These are phyloP conservation scores for Antheraea assamensis DNA, from an alignment of 2,888 invertebrate species.

Conservation along the genomic window DNA sequence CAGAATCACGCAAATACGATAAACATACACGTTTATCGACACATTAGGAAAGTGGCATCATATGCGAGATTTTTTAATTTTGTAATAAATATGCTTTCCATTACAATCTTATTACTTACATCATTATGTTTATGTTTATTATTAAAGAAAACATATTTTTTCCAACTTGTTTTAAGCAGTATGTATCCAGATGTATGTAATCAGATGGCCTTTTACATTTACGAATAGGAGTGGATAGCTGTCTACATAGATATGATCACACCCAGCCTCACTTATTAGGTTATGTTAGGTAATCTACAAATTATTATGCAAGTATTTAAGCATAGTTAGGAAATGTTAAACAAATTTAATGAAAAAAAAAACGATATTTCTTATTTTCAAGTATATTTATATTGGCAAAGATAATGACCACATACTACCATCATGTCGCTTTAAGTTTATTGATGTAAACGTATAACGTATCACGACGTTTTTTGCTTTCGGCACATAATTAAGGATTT, in stretches of 20 bases:
- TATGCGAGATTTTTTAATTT: neutral
- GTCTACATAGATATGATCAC: conserved; percentile 20
- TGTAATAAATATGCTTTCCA: neutral
- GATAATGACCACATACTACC: neutral
- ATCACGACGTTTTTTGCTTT: neutral
- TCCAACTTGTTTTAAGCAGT: conserved; percentile 3
- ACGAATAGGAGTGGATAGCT: conserved; percentile 17
- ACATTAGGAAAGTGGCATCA: neutral
- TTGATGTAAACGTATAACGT: too few relatives aligned
- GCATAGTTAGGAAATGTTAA: neutral
- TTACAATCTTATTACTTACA: neutral
- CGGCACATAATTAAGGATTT: neutral
- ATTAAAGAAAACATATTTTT: neutral
- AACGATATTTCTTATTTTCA: neutral
- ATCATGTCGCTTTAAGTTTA: neutral
- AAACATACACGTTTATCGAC: neutral
- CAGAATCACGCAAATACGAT: neutral
- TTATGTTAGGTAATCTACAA: conserved; percentile 26
- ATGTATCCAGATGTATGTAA: conserved; percentile 16
- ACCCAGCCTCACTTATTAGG: conserved; percentile 21
- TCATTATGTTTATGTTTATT: neutral
- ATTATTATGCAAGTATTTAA: conserved; percentile 53
- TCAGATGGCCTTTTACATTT: conserved; percentile 23
- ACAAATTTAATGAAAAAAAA: neutral
- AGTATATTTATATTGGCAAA: too few relatives aligned